A percentile compares a stretch with the other conserved stretches of the same genome.
These are phyloP conservation scores for Oncorhynchus masou DNA, from an alignment of 2,113 vertebrate genomes.

Conservation along the genomic window DNA sequence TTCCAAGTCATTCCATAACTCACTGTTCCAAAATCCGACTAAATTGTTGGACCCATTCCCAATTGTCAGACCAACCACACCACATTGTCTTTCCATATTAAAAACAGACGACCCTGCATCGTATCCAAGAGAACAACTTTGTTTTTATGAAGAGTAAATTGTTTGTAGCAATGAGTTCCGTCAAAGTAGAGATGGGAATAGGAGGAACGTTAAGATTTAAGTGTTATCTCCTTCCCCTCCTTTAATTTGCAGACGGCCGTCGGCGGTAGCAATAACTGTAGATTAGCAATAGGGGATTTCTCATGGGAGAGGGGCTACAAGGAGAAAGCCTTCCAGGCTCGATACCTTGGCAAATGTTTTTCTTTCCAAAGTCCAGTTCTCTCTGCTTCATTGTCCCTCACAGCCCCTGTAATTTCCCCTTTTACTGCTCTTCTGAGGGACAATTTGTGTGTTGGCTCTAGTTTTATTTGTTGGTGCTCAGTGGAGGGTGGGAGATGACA, in stretches of 20 bases:
- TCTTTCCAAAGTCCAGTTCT: constrained; percentile 75
- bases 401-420: constrained; percentile 65
- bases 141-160: constrained; percentile 35
- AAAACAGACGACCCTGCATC: constrained; percentile 8
- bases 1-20: no score
- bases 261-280: constrained; percentile 78
- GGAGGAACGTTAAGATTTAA: constrained; percentile 57
- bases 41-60: constrained; percentile 1
- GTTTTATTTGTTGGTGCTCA: constrained; percentile 78
- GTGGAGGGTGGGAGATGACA: constrained; percentile 73
- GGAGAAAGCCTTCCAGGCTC: constrained; percentile 65
- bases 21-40: no score
- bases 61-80: background rate
- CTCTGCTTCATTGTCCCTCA: constrained; percentile 68
- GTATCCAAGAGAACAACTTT: background rate
- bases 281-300: constrained; percentile 77
- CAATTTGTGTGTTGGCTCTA: constrained; percentile 74
- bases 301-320: constrained; percentile 67
- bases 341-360: constrained; percentile 69
- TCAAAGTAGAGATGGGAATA: constrained; percentile 33
- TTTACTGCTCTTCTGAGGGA: constrained; percentile 81
- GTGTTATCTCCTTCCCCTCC: constrained; percentile 60
- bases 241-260: constrained; percentile 76
- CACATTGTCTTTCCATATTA: background rate
- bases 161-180: constrained; percentile 51